phyloP scores from a whole-genome alignment of 2,888 invertebrate species.

The Busseola fusca region DNA sequence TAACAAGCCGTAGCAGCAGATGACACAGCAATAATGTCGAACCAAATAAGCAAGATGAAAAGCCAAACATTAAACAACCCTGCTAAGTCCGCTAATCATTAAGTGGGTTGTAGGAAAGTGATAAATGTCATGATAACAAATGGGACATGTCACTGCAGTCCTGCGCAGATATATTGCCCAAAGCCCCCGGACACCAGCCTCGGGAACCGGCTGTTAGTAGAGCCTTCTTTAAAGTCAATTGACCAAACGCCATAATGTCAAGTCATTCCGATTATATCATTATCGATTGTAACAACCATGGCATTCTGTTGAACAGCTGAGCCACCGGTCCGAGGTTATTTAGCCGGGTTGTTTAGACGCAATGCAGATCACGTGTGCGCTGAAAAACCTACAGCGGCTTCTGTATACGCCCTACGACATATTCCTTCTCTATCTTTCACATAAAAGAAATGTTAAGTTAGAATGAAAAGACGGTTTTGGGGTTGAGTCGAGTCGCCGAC shows the following conservation, averaged over 20 bases:
- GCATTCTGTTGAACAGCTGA: conserved; percentile 84
- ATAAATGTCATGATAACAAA: conserved; percentile 55
- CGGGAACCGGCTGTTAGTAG: conserved; percentile 42
- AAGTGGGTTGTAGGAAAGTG: conserved; percentile 41
- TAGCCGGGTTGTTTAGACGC: conserved; percentile 88
- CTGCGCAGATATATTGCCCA: conserved; percentile 33
- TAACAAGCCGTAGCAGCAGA: conserved; percentile 2
- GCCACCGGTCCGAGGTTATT: conserved; percentile 79
- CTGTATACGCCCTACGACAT: conserved; percentile 80
- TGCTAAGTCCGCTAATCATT: conserved; percentile 43
- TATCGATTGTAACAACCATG: conserved; percentile 82
- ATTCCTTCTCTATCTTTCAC: conserved; percentile 65
- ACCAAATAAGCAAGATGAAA: conserved; percentile 16
- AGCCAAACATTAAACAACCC: conserved; percentile 14
- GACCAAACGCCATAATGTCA: conserved; percentile 61
- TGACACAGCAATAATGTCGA: conserved; percentile 2
- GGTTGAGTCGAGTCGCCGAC: conserved; percentile 79
- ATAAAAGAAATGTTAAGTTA: conserved; percentile 60
- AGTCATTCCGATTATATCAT: conserved; percentile 75
- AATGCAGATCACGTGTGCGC: conserved; percentile 89
- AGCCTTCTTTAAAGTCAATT: conserved; percentile 35
- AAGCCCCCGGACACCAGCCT: conserved; percentile 8
- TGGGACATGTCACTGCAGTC: conserved; percentile 39
- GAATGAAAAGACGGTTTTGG: conserved; percentile 66
- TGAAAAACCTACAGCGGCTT: conserved; percentile 78